These are phyloP conservation scores for Falco berigora DNA, from an alignment of 2,797 vertebrate genomes.

Conservation along the genomic window DNA sequence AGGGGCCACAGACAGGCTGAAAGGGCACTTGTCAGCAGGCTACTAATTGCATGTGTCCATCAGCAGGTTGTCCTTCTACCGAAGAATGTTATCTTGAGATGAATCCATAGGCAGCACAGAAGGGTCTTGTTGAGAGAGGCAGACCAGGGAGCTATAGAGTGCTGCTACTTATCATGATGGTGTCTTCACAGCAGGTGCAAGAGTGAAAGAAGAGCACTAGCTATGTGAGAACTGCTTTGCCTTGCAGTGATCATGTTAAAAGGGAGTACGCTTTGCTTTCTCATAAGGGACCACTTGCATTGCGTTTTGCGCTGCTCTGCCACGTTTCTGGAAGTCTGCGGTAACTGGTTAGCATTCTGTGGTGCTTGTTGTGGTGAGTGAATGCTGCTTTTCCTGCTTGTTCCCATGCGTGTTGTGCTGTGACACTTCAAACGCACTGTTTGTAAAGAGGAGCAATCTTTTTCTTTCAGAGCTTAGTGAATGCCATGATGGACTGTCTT, in stretches of 20 bases:
- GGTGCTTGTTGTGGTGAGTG: background rate
- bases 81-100: conserved; percentile 39
- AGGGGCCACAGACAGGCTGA: background rate
- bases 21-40: conserved; percentile 39
- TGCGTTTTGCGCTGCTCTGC: background rate
- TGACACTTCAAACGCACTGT: background rate
- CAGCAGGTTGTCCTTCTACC: conserved; percentile 24
- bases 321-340: background rate
- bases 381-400: background rate
- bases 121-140: conserved; percentile 18
- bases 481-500: background rate
- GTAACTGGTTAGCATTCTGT: background rate
- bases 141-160: background rate
- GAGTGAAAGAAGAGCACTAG: background rate
- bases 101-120: conserved; percentile 45
- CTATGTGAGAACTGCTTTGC: background rate
- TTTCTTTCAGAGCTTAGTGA: background rate
- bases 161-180: background rate
- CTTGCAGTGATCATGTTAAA: background rate
- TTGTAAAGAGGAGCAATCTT: background rate
- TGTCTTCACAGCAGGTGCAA: conserved; percentile 23
- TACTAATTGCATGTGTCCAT: conserved; percentile 51
- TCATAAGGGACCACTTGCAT: background rate
- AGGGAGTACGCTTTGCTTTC: background rate
- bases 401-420: background rate